Conservation (phyloP, 1,140 invertebrate species). For the Drosophila suzukii region DNA sequence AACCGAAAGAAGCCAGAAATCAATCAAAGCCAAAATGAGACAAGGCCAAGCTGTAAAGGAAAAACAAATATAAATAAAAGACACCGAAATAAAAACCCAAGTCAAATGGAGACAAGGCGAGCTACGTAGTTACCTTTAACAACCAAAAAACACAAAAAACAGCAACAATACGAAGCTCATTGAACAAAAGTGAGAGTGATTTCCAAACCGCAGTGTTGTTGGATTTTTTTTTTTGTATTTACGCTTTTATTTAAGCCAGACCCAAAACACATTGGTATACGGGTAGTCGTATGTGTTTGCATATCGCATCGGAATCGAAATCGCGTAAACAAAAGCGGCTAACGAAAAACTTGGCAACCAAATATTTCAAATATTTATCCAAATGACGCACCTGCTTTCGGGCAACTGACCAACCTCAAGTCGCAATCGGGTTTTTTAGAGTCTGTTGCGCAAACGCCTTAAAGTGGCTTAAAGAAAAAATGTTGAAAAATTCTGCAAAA, state of each 20-base stretch:
- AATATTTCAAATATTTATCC: slow-evolving; percentile 67
- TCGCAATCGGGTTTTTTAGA: slow-evolving; percentile 21
- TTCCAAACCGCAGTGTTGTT: slow-evolving; percentile 67
- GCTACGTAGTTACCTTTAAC: slow-evolving; percentile 13
- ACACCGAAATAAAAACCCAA: slow-evolving; percentile 31
- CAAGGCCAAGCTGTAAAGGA: slow-evolving; percentile 59
- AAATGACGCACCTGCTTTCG: slow-evolving; percentile 52
- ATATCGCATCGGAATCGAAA: slow-evolving; percentile 52
- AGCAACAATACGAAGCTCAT: slow-evolving; percentile 57
- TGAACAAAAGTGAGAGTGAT: slow-evolving; percentile 84
- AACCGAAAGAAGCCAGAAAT: slow-evolving; percentile 42
- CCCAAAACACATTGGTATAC: slow-evolving; percentile 19
- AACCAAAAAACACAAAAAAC: slow-evolving; percentile 32
- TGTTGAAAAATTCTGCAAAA: slow-evolving; percentile 37
- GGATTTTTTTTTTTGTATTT: slow-evolving; percentile 35
- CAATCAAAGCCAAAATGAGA: slow-evolving; percentile 34
- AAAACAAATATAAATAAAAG: slow-evolving; percentile 34
- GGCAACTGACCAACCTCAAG: slow-evolving; percentile 51
- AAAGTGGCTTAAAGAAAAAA: neutral
- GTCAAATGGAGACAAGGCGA: slow-evolving; percentile 22
- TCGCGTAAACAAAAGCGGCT: slow-evolving; percentile 43
- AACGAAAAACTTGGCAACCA: slow-evolving; percentile 44
- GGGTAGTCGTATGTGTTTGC: slow-evolving; percentile 45
- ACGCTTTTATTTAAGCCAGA: slow-evolving; percentile 46
- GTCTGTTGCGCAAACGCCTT: slow-evolving; percentile 55